Evolutionary conservation across 2,113 vertebrate genomes (phyloP).

Genomic region (human): DNA sequence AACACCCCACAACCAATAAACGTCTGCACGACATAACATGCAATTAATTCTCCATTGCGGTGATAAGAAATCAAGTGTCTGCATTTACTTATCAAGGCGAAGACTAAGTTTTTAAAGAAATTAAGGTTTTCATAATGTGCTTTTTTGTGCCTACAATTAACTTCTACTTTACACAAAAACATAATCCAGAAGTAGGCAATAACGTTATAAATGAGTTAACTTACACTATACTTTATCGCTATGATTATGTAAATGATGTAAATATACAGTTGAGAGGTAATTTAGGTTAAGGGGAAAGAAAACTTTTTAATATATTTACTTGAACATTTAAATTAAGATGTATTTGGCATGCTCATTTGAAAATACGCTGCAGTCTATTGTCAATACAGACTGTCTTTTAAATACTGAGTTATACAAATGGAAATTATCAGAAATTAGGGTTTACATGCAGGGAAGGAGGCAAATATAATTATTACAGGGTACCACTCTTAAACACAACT

Average conservation of each 20-base stretch:
- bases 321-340: not conserved
- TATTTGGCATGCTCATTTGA: not conserved
- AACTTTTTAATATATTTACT: not conserved
- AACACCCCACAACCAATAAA: not conserved
- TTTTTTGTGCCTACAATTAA: not conserved
- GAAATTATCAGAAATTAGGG: not conserved
- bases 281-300: not conserved
- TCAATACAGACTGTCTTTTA: not conserved
- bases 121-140: not conserved
- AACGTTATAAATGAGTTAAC: not conserved
- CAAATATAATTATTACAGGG: not conserved
- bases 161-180: not conserved
- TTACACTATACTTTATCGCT: not conserved
- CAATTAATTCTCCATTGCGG: not conserved
- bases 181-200: not conserved
- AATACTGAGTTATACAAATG: slow-evolving; percentile 5
- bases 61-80: not conserved
- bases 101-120: not conserved
- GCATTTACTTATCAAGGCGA: not conserved
- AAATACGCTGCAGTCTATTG: not conserved
- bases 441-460: not conserved
- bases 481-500: not conserved
- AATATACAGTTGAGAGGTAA: not conserved
- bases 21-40: not conserved
- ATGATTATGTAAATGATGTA: not conserved